These are phyloP conservation scores for Achlya flavicornis DNA, from an alignment of 2,888 invertebrate species.

Conservation along the genomic window DNA sequence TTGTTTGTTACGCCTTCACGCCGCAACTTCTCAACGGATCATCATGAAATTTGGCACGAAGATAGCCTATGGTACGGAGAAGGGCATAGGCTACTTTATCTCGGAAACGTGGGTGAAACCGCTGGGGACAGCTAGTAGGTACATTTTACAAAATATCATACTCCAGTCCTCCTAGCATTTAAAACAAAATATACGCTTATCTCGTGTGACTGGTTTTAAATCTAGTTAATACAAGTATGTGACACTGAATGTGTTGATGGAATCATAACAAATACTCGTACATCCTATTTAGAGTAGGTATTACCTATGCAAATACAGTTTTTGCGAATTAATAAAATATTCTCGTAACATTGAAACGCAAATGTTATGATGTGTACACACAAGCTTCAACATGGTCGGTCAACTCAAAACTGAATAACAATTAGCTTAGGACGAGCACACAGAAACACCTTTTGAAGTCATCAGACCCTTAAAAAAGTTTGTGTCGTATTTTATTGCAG, in stretches of 20 bases:
- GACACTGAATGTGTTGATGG: not conserved
- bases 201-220: not conserved
- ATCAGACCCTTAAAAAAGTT: no score
- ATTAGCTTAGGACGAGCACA: not conserved
- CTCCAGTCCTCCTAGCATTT: not conserved
- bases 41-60: no score
- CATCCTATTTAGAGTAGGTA: not conserved
- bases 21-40: no score
- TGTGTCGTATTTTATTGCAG: not conserved
- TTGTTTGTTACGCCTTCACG: no score
- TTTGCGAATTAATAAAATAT: conserved; percentile 5
- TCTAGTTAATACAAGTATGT: not conserved
- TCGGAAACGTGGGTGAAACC: no score
- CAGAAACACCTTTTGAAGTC: not conserved
- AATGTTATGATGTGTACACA: not conserved
- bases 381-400: not conserved
- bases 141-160: not conserved
- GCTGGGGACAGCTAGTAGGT: no score
- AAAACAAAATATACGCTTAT: not conserved
- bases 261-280: not conserved
- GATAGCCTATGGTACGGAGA: no score
- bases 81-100: no score
- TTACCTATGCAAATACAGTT: not conserved
- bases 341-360: not conserved
- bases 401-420: not conserved